Conservation (phyloP, 2,888 invertebrate genomes). For the Temnothorax ravouxi region DNA sequence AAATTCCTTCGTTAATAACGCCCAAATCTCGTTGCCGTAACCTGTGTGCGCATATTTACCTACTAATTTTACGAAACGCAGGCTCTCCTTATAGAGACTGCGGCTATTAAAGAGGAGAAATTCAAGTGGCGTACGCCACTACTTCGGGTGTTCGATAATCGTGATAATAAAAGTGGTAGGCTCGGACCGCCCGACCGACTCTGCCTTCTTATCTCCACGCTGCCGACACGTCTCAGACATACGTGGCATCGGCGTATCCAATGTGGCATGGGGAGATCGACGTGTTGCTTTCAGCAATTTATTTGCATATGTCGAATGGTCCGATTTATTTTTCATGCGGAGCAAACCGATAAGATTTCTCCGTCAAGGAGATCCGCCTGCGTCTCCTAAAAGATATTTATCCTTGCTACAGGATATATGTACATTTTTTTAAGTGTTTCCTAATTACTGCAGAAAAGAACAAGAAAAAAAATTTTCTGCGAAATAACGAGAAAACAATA, state of each 20-base stretch:
- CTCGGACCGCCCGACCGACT: constrained; percentile 22
- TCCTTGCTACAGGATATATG: not conserved
- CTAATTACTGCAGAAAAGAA: not conserved
- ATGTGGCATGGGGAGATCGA: constrained; percentile 54
- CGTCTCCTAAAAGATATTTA: not conserved
- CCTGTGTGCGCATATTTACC: not conserved
- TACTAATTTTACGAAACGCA: not conserved
- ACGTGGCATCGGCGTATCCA: constrained; percentile 69
- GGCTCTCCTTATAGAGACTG: not conserved
- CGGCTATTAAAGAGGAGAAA: not conserved
- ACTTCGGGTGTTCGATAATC: constrained; percentile 51
- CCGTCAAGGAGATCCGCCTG: not conserved
- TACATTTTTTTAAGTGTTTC: not conserved
- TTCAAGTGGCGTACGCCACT: not conserved
- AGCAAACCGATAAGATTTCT: not conserved
- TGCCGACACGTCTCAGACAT: constrained; percentile 47
- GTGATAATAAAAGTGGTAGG: constrained; percentile 59
- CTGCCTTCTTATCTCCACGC: constrained; percentile 61
- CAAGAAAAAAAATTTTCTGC: not conserved
- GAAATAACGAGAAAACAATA: not conserved
- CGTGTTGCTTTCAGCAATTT: constrained; percentile 52
- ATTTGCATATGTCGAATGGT: constrained; percentile 66
- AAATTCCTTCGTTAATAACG: not conserved
- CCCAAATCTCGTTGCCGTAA: not conserved
- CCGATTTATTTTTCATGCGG: constrained; percentile 31